Conservation (phyloP, 2,113 vertebrate species). For the Lipotes vexillifer region DNA sequence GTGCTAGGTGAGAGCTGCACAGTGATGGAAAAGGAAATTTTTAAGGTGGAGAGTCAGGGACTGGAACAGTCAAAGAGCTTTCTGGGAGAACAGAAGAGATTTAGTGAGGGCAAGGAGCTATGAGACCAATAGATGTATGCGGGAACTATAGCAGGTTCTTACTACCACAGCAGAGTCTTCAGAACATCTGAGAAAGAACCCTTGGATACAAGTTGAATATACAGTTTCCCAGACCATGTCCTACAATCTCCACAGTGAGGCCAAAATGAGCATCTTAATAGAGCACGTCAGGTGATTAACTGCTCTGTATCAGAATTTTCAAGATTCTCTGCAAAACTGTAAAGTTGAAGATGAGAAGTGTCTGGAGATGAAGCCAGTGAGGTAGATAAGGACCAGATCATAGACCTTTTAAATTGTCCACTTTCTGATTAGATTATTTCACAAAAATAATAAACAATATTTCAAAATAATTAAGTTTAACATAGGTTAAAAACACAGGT, state of each 20-base stretch:
- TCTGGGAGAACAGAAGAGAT: not conserved
- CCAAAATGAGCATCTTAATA: not conserved
- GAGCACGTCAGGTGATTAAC: not conserved
- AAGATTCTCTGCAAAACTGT: not conserved
- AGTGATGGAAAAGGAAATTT: not conserved
- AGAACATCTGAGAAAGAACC: not conserved
- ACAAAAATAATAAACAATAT: not conserved
- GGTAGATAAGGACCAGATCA: not conserved
- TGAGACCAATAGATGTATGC: not conserved
- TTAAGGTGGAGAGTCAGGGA: rapidly evolving
- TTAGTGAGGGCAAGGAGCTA: not conserved
- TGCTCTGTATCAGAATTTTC: not conserved
- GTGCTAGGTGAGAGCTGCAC: not conserved
- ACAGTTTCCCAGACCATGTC: not conserved
- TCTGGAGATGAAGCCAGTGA: not conserved
- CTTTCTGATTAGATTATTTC: not conserved
- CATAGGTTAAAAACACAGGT: not conserved
- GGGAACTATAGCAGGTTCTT: not conserved
- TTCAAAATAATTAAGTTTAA: not conserved
- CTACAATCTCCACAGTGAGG: not conserved
- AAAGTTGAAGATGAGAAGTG: not conserved
- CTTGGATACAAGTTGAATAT: not conserved
- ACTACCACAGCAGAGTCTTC: no score
- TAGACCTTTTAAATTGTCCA: not conserved
- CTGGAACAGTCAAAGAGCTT: not conserved